Evolutionary conservation across 2,113 vertebrate species (phyloP).

Genomic region (Desmodus rotundus): DNA sequence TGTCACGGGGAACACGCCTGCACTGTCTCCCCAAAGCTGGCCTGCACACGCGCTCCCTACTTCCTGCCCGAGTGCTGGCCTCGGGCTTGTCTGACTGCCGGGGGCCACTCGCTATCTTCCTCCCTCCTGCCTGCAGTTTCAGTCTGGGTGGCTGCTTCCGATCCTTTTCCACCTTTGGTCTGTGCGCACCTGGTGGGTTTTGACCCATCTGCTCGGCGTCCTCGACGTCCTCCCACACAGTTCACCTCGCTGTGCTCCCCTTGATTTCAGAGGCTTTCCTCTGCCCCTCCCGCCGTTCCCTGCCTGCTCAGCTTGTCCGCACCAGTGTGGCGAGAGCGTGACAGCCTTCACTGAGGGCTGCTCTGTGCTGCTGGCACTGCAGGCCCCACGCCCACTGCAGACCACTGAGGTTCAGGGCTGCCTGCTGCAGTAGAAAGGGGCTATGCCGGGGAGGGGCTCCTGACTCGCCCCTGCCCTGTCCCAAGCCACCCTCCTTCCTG

Average conservation of each 20-base stretch:
- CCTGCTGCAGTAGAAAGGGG: not conserved
- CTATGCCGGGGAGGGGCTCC: not conserved
- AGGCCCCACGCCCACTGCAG: not conserved
- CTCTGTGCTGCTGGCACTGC: not conserved
- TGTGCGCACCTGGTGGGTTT: no score
- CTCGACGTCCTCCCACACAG: fast-evolving
- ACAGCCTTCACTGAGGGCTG: not conserved
- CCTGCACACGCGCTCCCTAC: not conserved
- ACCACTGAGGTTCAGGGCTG: not conserved
- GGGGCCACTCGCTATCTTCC: fast-evolving
- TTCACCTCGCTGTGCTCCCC: fast-evolving
- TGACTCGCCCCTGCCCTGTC: fast-evolving
- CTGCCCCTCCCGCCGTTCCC: fast-evolving
- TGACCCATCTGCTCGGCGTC: fast-evolving
- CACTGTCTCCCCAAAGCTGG: not conserved
- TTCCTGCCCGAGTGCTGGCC: not conserved
- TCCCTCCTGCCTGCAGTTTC: fast-evolving
- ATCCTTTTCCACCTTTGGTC: not conserved
- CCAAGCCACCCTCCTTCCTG: fast-evolving
- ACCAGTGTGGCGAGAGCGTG: fast-evolving
- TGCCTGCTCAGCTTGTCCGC: not conserved
- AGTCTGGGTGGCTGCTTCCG: not conserved
- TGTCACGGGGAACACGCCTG: not conserved
- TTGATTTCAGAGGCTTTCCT: not conserved
- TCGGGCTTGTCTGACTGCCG: not conserved